Percentiles rank a stretch among this genome's conserved stretches.
phyloP scores from a whole-genome alignment of 1,140 invertebrate genomes.

The Propsilocerus akamusi region DNA sequence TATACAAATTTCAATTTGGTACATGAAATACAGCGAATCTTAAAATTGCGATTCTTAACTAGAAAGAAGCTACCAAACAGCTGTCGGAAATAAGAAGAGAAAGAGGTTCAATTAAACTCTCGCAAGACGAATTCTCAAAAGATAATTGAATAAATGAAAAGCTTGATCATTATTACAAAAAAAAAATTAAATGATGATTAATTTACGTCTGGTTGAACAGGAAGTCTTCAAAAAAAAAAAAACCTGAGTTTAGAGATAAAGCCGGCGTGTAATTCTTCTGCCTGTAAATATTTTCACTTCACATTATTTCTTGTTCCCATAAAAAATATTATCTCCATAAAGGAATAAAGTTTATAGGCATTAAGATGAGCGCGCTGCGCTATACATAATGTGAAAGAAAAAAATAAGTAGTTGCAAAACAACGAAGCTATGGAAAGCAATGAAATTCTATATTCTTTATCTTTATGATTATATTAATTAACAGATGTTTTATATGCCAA shows the following conservation, averaged over 20 bases:
- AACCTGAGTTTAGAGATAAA: neutral
- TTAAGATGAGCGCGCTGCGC: neutral
- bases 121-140: too few relatives aligned
- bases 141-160: too few relatives aligned
- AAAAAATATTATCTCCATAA: too few relatives aligned
- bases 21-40: too few relatives aligned
- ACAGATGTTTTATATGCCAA: too few relatives aligned
- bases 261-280: neutral
- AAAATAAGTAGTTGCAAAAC: neutral
- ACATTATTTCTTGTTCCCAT: too few relatives aligned
- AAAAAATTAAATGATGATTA: slow-evolving; percentile 2
- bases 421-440: neutral
- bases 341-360: neutral
- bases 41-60: too few relatives aligned
- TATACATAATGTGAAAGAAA: neutral
- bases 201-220: neutral
- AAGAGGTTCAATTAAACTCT: too few relatives aligned
- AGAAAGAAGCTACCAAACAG: too few relatives aligned
- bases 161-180: neutral
- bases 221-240: neutral
- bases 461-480: slow-evolving; percentile 2
- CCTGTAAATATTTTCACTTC: neutral
- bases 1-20: too few relatives aligned
- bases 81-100: too few relatives aligned
- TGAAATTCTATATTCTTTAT: slow-evolving; percentile 1